Conservation (phyloP, 2,888 invertebrate genomes). For the Ophioninae sp. region DNA sequence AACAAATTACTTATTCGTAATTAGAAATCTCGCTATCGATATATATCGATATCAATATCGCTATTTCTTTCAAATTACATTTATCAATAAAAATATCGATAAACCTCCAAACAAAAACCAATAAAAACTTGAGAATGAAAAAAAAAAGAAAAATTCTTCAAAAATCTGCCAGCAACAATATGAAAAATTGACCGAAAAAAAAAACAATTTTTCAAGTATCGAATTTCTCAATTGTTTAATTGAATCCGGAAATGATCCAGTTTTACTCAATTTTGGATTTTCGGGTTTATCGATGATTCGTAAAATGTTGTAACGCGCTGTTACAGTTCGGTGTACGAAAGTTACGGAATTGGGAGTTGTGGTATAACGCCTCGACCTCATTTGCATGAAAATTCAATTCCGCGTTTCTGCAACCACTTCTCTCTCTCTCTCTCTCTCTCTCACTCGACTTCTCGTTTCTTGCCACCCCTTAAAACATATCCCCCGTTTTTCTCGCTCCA, state of each 20-base stretch:
- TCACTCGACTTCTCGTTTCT: constrained; percentile 1
- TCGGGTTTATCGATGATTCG: background rate
- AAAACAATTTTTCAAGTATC: background rate
- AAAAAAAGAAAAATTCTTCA: no score
- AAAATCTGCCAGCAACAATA: no score
- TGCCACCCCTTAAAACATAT: no score
- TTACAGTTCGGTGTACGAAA: constrained; percentile 5
- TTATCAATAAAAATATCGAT: no score
- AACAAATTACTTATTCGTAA: no score
- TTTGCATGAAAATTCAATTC: constrained; percentile 62
- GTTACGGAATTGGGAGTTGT: constrained; percentile 20
- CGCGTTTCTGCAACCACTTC: constrained; percentile 51
- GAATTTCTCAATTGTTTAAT: background rate
- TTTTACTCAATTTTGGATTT: background rate
- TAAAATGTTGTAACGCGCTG: background rate
- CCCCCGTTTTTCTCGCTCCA: background rate
- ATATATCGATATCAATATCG: no score
- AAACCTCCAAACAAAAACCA: no score
- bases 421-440: constrained; percentile 15
- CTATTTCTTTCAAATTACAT: no score
- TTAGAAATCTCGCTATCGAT: no score
- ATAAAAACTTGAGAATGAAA: no score
- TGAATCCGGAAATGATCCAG: background rate
- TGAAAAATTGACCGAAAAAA: background rate
- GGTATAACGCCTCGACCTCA: constrained; percentile 32